Evolutionary conservation across 2,797 vertebrate genomes (phyloP).

Genomic region (Sebastes diaconus): DNA sequence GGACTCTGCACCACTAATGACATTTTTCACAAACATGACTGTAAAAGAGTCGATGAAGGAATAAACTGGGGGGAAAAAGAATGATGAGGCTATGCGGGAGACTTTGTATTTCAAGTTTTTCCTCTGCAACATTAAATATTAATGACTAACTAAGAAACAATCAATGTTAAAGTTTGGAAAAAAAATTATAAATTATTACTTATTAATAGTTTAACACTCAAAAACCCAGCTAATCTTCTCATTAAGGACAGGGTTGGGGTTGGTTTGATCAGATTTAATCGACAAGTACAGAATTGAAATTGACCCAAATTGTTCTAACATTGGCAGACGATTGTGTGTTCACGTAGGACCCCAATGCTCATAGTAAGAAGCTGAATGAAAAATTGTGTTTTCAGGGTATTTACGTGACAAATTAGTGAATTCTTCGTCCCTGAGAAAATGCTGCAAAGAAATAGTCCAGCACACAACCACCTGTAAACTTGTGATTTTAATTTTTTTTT

Average conservation of each 20-base stretch:
- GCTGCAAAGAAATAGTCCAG: not conserved
- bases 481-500: no score
- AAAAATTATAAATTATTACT: not conserved
- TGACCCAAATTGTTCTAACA: not conserved
- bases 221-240: not conserved
- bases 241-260: not conserved
- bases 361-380: not conserved
- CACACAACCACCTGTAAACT: no score
- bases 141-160: not conserved
- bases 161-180: not conserved
- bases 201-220: not conserved
- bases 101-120: not conserved
- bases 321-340: not conserved
- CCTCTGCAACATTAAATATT: not conserved
- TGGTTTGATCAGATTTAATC: not conserved
- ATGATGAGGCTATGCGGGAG: not conserved
- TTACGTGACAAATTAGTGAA: not conserved
- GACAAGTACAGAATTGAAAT: not conserved
- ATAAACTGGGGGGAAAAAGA: not conserved
- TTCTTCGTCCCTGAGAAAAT: not conserved
- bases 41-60: not conserved
- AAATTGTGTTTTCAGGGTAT: not conserved
- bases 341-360: not conserved
- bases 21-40: not conserved
- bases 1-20: slow-evolving; percentile 8